Evolutionary conservation across 2,888 invertebrate species (phyloP).

Genomic region (Cheilosia pagana): DNA sequence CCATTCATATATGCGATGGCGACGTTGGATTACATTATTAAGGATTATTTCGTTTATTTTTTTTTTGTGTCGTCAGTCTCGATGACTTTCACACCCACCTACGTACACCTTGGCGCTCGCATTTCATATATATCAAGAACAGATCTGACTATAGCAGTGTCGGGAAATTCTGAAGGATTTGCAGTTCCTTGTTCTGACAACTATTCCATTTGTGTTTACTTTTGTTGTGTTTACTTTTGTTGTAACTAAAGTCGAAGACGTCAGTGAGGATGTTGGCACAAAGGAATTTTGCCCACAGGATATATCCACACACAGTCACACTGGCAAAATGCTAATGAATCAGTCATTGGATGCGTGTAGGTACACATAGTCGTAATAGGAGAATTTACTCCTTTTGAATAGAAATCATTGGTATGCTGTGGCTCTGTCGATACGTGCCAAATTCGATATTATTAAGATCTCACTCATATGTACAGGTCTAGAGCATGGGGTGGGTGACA

Average conservation of each 20-base stretch:
- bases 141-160: conserved; percentile 37
- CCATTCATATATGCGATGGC: not conserved
- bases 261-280: conserved; percentile 36
- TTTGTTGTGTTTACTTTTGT: conserved; percentile 52
- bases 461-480: conserved; percentile 36
- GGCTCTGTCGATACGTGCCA: conserved; percentile 71
- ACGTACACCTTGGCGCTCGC: conserved; percentile 4
- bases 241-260: conserved; percentile 25
- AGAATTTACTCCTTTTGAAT: conserved; percentile 56
- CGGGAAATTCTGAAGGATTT: conserved; percentile 59
- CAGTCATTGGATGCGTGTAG: conserved; percentile 35
- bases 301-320: conserved; percentile 16
- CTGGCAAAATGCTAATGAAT: conserved; percentile 66
- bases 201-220: conserved; percentile 10
- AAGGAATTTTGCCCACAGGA: conserved; percentile 58
- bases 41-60: conserved; percentile 53
- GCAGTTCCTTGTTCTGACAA: conserved; percentile 20
- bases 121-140: conserved; percentile 2
- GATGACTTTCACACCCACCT: conserved; percentile 40
- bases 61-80: conserved; percentile 40
- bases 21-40: conserved; percentile 50
- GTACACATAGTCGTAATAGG: not conserved
- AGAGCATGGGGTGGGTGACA: conserved; percentile 15
- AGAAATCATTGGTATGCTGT: conserved; percentile 68
- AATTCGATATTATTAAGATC: conserved; percentile 72